Percentiles rank a stretch among this genome's conserved stretches.
Conservation (phyloP, 53 echinoderm and acorn worm genomes). For the Henricia sp. region DNA sequence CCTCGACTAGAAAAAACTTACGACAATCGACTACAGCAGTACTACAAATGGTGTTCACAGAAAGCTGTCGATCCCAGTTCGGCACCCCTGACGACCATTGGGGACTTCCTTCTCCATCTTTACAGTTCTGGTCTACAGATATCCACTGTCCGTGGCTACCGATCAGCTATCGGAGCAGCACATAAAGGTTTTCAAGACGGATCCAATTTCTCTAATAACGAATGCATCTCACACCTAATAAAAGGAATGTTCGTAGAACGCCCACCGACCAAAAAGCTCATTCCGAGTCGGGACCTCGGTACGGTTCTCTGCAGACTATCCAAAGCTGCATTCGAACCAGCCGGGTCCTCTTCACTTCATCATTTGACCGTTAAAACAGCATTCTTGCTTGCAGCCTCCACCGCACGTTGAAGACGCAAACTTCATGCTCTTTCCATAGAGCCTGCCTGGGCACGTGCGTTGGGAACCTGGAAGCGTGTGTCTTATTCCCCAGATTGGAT, state of each 20-base stretch:
- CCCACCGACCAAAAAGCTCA: not conserved
- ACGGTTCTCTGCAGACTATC: not conserved
- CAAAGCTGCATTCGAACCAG: not conserved
- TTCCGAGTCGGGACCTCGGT: conserved; percentile 11
- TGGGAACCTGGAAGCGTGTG: too few species aligned
- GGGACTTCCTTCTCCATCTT: conserved; percentile 20
- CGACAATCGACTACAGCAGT: conserved; percentile 12
- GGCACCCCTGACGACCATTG: conserved; percentile 17
- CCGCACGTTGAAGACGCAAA: conserved; percentile 1
- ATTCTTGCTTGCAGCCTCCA: conserved; percentile 22
- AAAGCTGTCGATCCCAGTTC: not conserved
- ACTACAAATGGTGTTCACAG: not conserved
- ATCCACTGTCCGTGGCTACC: conserved; percentile 7
- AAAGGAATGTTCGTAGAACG: not conserved
- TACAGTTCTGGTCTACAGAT: conserved; percentile 13
- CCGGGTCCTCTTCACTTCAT: not conserved
- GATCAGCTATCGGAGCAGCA: conserved; percentile 17
- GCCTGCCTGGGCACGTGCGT: too few species aligned
- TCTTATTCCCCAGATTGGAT: too few species aligned
- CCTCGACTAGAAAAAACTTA: conserved; percentile 11
- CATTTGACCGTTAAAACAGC: conserved; percentile 10
- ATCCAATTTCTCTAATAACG: not conserved
- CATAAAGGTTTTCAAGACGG: conserved; percentile 40
- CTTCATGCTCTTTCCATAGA: not conserved
- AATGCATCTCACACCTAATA: not conserved